Base-by-base conservation (phyloP, 2,888 invertebrate species). In the Drosophila histrio region DNA sequence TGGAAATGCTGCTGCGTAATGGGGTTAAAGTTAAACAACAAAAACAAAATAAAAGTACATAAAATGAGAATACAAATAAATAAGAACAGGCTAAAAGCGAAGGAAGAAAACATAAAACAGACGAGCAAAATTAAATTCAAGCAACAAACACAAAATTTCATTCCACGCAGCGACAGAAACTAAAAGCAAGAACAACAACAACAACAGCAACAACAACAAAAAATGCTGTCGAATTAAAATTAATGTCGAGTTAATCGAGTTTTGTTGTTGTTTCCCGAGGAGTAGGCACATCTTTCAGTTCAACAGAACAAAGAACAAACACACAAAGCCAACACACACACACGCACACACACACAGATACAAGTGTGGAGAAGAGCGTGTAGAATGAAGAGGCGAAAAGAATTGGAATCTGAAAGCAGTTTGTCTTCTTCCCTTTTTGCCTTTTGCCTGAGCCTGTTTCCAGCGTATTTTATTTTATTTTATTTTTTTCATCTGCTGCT, bases 201-300 rank as follows among this genome's bases (percentile, higher is more conserved):
- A 44, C 17, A 59, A 63, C n/a, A 57, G 44, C 8, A 30, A 28
- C 43, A 62, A 32, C 11, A 11, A 49, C 57, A 67, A 82, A 87
- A 85, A 88, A 83, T 69, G 62, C 74, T 83, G 89, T 90, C 90
- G 90, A 90, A 87, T 90, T 89, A 87, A 89, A 89, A 90, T 87
- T 89, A 89, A 90, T 90, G 90, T 88, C 77, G 78, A 85, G 86
- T 89, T 90, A 90, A 90, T 90, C 90, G 90, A 90, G 88, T 90
- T 90, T 87, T 80, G 87, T 86, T 87, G 83, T 83, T 75, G 66
- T 74, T 79, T 50, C 54, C 32, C 67, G 73, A 74, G 77, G 73
- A 74, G 74, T 59, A 64, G 66, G 64, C 59, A 69, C 74, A 76
- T 78, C 79, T 78, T 72, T 54, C 72, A 78, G 72, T 67, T 76